These are phyloP conservation scores for Hippocampus abdominalis DNA, from an alignment of 2,113 vertebrate species.

Conservation along the genomic window DNA sequence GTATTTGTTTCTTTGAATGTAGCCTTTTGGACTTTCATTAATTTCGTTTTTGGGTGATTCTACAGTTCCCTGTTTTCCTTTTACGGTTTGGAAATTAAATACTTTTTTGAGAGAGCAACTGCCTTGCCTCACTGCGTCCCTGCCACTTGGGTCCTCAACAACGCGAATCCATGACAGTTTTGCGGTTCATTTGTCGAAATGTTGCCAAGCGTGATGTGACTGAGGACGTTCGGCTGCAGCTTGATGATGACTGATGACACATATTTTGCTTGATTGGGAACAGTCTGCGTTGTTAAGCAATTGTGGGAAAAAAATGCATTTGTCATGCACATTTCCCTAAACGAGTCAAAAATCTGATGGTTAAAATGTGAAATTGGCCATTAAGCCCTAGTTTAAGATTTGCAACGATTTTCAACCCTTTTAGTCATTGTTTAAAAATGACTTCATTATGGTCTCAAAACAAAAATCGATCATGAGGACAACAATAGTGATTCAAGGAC, in stretches of 20 bases:
- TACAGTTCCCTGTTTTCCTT: no score
- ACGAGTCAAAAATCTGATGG: slow-evolving; percentile 32
- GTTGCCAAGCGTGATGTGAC: slow-evolving; percentile 39
- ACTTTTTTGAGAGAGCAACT: no score
- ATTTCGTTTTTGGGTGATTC: no score
- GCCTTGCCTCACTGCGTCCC: no score
- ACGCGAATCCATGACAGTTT: no score
- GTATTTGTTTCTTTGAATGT: no score
- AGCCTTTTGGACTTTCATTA: no score
- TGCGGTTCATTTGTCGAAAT: slow-evolving; percentile 8
- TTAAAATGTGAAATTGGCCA: slow-evolving; percentile 7
- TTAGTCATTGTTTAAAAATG: slow-evolving; percentile 3
- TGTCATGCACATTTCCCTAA: slow-evolving; percentile 25
- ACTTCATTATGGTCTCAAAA: slow-evolving; percentile 11
- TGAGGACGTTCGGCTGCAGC: background rate
- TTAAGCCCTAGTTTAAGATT: slow-evolving; percentile 26
- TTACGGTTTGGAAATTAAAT: no score
- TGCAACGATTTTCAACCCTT: slow-evolving; percentile 12
- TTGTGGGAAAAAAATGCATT: background rate
- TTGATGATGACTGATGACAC: background rate
- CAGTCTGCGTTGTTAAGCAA: slow-evolving; percentile 21
- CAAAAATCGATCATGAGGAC: slow-evolving; percentile 1
- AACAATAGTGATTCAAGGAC: slow-evolving; percentile 15
- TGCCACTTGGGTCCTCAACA: no score
- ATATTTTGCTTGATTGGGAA: slow-evolving; percentile 8